phyloP scores from a whole-genome alignment of 92 coral and sea anemone species.

The Phymanthus crucifer region DNA sequence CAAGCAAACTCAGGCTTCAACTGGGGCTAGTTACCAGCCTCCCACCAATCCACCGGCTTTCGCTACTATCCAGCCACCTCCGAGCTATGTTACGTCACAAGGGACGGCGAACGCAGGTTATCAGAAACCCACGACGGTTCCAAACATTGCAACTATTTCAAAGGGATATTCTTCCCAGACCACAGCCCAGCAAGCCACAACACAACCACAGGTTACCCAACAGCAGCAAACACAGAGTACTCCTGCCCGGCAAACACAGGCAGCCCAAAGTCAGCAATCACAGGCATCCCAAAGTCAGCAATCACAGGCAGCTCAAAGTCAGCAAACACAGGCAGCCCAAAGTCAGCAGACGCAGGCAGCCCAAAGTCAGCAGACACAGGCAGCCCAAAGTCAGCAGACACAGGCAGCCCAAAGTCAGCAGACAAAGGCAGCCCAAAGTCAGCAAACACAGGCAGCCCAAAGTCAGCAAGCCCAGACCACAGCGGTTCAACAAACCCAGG shows the following conservation, averaged over 20 bases:
- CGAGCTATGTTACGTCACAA: conserved; percentile 1
- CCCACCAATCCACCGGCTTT: not conserved
- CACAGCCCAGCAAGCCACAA: conserved; percentile 16
- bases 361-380: conserved; percentile 11
- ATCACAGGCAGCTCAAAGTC: not conserved
- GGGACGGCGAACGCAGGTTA: not conserved
- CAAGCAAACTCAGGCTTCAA: not conserved
- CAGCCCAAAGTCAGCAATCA: conserved; percentile 4
- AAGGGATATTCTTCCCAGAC: conserved; percentile 34
- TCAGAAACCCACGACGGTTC: conserved; percentile 8
- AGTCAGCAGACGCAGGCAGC: conserved; percentile 21
- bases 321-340: conserved; percentile 20
- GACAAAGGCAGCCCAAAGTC: too few species aligned
- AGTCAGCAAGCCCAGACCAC: too few species aligned
- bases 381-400: not conserved
- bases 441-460: too few species aligned
- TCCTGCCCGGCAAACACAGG: not conserved
- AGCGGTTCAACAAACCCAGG: too few species aligned
- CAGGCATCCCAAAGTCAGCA: conserved; percentile 9
- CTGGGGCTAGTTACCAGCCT: conserved; percentile 1
- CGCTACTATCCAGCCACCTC: not conserved
- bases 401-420: too few species aligned
- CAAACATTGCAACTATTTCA: conserved; percentile 11
- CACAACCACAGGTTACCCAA: conserved; percentile 1
- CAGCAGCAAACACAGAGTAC: not conserved